These are phyloP conservation scores for Nephrotoma guestfalica DNA, from an alignment of 2,888 invertebrate genomes.

Conservation along the genomic window DNA sequence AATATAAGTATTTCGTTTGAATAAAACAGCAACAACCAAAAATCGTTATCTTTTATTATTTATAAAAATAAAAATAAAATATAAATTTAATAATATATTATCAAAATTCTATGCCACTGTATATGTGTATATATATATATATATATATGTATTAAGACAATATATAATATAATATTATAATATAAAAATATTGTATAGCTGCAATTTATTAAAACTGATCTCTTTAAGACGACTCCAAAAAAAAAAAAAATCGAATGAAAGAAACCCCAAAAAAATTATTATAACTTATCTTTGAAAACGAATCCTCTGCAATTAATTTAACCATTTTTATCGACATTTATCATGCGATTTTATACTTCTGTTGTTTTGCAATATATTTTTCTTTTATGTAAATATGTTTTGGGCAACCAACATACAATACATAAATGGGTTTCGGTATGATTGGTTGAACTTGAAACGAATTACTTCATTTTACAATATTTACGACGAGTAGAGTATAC, in stretches of 20 bases:
- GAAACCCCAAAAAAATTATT: neutral
- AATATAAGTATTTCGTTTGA: neutral
- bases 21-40: neutral
- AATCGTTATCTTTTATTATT: neutral
- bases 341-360: constrained; percentile 1
- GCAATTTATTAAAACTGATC: neutral
- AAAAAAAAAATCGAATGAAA: neutral
- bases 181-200: neutral
- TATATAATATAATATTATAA: neutral
- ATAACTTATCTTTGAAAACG: neutral
- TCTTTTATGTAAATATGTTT: neutral
- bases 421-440: neutral
- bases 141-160: neutral
- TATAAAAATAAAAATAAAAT: neutral
- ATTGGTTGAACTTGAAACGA: neutral
- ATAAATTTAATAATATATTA: neutral
- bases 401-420: neutral
- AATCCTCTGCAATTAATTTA: neutral
- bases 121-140: neutral
- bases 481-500: neutral
- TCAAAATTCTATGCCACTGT: neutral
- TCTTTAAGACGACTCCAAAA: neutral
- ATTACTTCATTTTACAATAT: neutral
- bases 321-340: constrained; percentile 5
- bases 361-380: neutral